Base-by-base conservation (phyloP, 2,113 vertebrate species). In the Eolophus roseicapilla region DNA sequence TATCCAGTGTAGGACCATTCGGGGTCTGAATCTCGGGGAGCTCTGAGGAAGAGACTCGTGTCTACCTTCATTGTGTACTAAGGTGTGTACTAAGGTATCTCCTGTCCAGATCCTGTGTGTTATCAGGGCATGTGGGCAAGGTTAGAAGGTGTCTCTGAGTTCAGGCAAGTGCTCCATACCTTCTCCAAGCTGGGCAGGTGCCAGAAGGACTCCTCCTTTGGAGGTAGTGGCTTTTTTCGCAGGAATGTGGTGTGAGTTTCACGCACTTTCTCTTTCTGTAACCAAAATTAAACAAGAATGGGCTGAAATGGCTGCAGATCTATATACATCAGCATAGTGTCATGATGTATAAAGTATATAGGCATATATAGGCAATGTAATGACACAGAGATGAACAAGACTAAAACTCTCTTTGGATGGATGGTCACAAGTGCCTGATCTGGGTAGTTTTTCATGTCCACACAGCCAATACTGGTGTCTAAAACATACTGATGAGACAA, bases 191-290 rank as follows among this genome's bases (percentile, higher is more conserved):
- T 96, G 2, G 97, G 97, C 46, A 97, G 94, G 33, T 97, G 98
- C 98, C 98, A 99, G 70, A 97, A 97, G n/a, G 98, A 92, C 3
- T 97, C 96, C 39, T 96, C 64, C 77, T 97, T 94, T 7, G 77
- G 89, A 0, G 97, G 96, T 0, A 67, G 94, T 9, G 90, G 97
- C 41, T 96, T 94, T 71, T 95, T 98, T 71, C 99, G 95, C 93
- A 99, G 97, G 18, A 98, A 74, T 4, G 98, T 95, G 35, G 98
- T 98, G 33, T 98, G 97, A 1, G 98, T 99, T 35, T 98, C 98
- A 1, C 85, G 88, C 4, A 95, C 67, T 21, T 77, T 81, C 2
- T 91, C 11, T 0, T 9, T n/a, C 77, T 86, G 82, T 16, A 82
- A 50, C 8, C 25, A 20, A 39, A 78, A 23, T 27, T 3, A 17